Conservation (phyloP, 2,113 vertebrate genomes). For the Alligator sinensis region DNA sequence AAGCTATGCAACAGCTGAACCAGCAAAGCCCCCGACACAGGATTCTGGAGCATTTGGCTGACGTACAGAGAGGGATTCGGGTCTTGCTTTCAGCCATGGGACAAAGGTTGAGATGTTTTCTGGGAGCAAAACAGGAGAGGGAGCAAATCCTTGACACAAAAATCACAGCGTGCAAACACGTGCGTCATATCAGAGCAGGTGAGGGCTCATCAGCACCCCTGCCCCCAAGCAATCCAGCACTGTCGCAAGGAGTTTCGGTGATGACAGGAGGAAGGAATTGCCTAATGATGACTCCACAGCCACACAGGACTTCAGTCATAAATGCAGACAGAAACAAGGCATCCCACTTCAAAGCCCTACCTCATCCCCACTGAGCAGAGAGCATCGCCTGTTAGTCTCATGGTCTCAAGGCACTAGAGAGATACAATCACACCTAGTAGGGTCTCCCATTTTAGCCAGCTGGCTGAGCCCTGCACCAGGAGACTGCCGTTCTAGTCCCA, state of each 20-base stretch:
- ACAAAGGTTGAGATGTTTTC: neutral
- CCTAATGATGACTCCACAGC: too few relatives aligned
- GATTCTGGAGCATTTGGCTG: neutral
- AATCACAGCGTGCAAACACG: neutral
- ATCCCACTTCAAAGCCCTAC: neutral
- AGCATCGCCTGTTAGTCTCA: neutral
- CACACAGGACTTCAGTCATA: neutral
- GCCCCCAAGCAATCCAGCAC: neutral
- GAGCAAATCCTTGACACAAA: conserved; percentile 30
- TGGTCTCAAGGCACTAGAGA: neutral
- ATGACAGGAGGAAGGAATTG: neutral
- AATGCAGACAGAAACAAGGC: neutral
- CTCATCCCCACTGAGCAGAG: neutral
- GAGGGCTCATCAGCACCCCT: neutral
- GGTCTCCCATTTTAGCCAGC: neutral
- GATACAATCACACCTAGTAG: neutral
- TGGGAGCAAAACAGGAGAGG: neutral
- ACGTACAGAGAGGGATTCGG: neutral
- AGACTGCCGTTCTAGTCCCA: neutral
- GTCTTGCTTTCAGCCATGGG: neutral
- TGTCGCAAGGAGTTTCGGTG: too few relatives aligned
- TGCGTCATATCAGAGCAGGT: neutral
- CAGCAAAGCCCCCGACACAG: accelerated
- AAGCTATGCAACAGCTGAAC: neutral
- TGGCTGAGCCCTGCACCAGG: neutral